phyloP scores from a whole-genome alignment of 2,113 vertebrate species.

The Panurus biarmicus region DNA sequence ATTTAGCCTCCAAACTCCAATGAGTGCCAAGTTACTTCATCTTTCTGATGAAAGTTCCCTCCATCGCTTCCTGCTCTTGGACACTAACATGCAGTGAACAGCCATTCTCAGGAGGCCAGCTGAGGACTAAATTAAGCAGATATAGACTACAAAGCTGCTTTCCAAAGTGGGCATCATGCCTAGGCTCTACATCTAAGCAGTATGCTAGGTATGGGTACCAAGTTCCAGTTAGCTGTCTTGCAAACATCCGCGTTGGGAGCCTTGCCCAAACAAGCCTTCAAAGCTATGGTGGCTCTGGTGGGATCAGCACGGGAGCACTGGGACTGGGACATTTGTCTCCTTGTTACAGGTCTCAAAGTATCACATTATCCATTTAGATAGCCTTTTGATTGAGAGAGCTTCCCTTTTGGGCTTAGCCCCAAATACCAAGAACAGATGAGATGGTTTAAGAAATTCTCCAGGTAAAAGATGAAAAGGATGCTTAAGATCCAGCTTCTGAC shows the following conservation, averaged over 20 bases:
- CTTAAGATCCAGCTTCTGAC: conserved; percentile 54
- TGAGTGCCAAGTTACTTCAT: conserved; percentile 26
- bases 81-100: background rate
- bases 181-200: conserved; percentile 32
- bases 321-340: conserved; percentile 1
- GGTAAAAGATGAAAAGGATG: conserved; percentile 59
- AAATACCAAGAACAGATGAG: conserved; percentile 45
- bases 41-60: conserved; percentile 26
- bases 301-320: background rate
- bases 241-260: background rate
- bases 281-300: background rate
- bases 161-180: conserved; percentile 45
- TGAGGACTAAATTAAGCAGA: conserved; percentile 50
- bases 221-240: conserved; percentile 21
- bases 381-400: conserved; percentile 31
- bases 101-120: conserved; percentile 30
- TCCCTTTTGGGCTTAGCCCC: conserved; percentile 36
- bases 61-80: conserved; percentile 16
- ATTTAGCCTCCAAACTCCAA: background rate
- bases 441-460: conserved; percentile 53
- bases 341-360: conserved; percentile 15
- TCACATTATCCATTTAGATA: conserved; percentile 44
- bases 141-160: conserved; percentile 37
- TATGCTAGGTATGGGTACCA: background rate
- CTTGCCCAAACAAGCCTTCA: conserved; percentile 31